Base-by-base conservation (phyloP, 35 echinoderm and acorn worm genomes). In the Acanthaster planci region DNA sequence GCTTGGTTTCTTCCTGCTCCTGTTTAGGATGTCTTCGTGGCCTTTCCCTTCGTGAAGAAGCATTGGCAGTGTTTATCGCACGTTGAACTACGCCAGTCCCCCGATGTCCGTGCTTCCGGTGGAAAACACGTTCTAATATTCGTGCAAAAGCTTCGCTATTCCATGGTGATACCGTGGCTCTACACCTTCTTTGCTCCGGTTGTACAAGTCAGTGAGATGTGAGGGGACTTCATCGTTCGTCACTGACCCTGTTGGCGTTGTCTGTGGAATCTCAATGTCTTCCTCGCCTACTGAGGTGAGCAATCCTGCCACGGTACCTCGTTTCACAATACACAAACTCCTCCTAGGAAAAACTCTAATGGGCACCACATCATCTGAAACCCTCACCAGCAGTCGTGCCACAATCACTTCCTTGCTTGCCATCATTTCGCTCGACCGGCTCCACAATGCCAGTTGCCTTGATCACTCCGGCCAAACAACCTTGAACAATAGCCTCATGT, bases 121-220 rank as follows among this genome's bases (percentile, higher is more conserved):
- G 4, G 85, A 87, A 52, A 87, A 87, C 19, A 87, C 64, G 29
- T 88, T 77, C 31, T 88, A 51, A 37, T 40, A 80, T 0, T 88
- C 77, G 1, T 1, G 38, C 53, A 88, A 32, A 22, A 88, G 17
- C 7, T 59, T 38, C 18, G 8, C 31, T 26, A 88, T 52, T 39
- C 37, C 0, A 34, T 1, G 26, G 14, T 15, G 37, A 6, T 58
- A 27, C 2, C 14, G 6, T 0, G 8, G n/a, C 30, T 4, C 32
- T 56, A 82, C 5, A 34, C 14, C 27, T 57, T 35, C 27, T 57
- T 26, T 59, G 37, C 80, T 82, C 1, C 80, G 8, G 18, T 27
- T 0, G 2, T 37, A 34, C 26, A 82, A 57, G 2, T 82, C 80
- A 3, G 55, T 52, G 4, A 82, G 55, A 57, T 82, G 80, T 57